Conservation (phyloP, 2,113 vertebrate genomes). For the Gasterosteus nipponicus region DNA sequence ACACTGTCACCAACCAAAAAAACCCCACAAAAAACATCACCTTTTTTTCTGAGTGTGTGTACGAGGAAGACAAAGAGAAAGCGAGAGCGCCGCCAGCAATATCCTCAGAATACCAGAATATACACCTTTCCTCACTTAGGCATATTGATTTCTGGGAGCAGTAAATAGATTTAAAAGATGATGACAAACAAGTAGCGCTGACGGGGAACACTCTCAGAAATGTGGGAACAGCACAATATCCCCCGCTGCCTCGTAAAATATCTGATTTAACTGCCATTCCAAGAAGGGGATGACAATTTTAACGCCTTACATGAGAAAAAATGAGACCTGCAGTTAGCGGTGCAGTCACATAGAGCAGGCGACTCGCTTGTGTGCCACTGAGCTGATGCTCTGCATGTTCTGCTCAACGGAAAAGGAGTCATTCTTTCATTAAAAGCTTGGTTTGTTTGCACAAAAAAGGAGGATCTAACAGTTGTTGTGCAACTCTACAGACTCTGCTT, state of each 20-base stretch:
- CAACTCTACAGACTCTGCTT: conserved; percentile 76
- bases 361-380: conserved; percentile 25
- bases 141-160: conserved; percentile 81
- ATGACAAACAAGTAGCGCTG: conserved; percentile 80
- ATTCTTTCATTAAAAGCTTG: background rate
- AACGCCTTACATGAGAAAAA: conserved; percentile 56
- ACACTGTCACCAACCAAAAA: conserved; percentile 50
- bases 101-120: conserved; percentile 75
- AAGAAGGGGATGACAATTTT: conserved; percentile 64
- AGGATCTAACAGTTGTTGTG: conserved; percentile 23
- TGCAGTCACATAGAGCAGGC: conserved; percentile 31
- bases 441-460: background rate
- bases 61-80: conserved; percentile 21
- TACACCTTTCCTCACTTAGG: conserved; percentile 82
- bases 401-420: background rate
- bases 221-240: conserved; percentile 78
- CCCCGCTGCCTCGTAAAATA: conserved; percentile 73
- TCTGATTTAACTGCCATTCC: conserved; percentile 72
- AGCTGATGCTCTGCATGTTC: conserved; percentile 21
- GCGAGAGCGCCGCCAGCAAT: conserved; percentile 55
- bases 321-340: conserved; percentile 44
- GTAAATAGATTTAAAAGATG: conserved; percentile 85
- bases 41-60: conserved; percentile 12
- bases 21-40: conserved; percentile 35
- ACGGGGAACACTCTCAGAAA: conserved; percentile 76